A percentile compares a stretch with the other conserved stretches of the same genome.
phyloP scores from a whole-genome alignment of 2,113 vertebrate genomes.

The Takifugu flavidus region DNA sequence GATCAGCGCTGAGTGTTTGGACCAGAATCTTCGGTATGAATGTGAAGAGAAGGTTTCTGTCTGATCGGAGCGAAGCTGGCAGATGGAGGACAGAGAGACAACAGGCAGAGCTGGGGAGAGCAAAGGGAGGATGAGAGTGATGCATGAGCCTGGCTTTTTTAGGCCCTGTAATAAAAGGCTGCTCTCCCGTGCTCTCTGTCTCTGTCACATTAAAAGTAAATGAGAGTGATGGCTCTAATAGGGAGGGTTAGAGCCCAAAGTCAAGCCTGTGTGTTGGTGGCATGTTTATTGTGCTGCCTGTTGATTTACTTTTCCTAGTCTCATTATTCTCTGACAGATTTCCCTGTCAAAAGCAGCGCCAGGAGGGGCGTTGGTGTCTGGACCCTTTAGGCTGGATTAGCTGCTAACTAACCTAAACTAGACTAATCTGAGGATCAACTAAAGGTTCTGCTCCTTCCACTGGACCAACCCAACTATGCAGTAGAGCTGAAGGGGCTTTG shows the following conservation, averaged over 20 bases:
- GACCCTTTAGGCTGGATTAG: background rate
- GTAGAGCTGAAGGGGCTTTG: too few species aligned
- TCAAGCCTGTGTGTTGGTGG: slow-evolving; percentile 27
- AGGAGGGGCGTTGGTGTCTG: slow-evolving; percentile 9
- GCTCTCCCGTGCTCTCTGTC: slow-evolving; percentile 57
- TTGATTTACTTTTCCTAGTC: background rate
- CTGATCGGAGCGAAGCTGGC: slow-evolving; percentile 51
- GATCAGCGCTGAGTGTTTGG: slow-evolving; percentile 35
- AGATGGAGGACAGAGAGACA: slow-evolving; percentile 45
- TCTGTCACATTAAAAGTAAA: slow-evolving; percentile 72
- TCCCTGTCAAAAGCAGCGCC: slow-evolving; percentile 26
- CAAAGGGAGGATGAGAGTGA: slow-evolving; percentile 50
- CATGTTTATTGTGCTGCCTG: slow-evolving; percentile 1
- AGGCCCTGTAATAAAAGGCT: slow-evolving; percentile 70
- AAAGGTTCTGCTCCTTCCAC: too few species aligned
- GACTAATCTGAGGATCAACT: too few species aligned
- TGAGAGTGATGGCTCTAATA: slow-evolving; percentile 63
- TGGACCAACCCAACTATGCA: too few species aligned
- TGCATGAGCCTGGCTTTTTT: slow-evolving; percentile 62
- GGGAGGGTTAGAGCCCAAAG: slow-evolving; percentile 30
- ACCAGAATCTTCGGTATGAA: slow-evolving; percentile 30
- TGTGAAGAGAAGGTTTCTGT: slow-evolving; percentile 52
- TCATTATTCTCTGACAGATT: slow-evolving; percentile 31
- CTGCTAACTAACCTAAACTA: too few species aligned
- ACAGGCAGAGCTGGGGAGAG: slow-evolving; percentile 36